phyloP scores from a whole-genome alignment of 1,140 invertebrate genomes.

The Druon quercuslanigerum region DNA sequence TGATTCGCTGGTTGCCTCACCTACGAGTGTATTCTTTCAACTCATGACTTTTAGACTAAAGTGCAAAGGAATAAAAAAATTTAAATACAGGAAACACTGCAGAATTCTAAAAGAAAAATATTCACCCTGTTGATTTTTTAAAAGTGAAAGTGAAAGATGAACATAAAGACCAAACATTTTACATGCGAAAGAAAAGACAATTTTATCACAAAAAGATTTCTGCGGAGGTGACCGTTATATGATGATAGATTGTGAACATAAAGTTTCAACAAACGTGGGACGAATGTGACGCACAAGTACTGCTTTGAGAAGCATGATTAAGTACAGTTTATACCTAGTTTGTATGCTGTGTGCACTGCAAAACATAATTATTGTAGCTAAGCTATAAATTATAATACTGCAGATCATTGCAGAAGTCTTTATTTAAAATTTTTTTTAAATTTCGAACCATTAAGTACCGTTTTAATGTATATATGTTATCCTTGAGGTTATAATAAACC shows the following conservation, averaged over 20 bases:
- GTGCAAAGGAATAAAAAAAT: too few species aligned
- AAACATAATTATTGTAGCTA: conserved; percentile 8
- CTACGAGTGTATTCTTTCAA: background rate
- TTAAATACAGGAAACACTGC: too few species aligned
- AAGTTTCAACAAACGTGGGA: background rate
- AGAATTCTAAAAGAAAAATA: too few species aligned
- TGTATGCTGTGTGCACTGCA: conserved; percentile 11
- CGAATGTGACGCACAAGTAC: background rate
- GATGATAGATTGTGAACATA: background rate
- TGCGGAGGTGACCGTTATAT: background rate
- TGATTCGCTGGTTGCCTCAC: background rate
- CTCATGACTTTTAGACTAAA: too few species aligned
- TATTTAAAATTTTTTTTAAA: background rate
- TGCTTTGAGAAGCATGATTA: conserved; percentile 13
- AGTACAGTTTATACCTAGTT: background rate
- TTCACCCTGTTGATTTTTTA: too few species aligned
- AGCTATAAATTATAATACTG: conserved; percentile 29
- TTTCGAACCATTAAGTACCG: conserved; percentile 21
- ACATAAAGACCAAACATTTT: background rate
- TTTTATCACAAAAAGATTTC: background rate
- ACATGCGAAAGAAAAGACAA: too few species aligned
- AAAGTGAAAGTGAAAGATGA: too few species aligned
- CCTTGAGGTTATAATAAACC: conserved; percentile 21
- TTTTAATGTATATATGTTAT: conserved; percentile 21
- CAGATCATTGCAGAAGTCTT: conserved; percentile 10